Base-by-base conservation (phyloP, 1,140 invertebrate genomes). In the Procambarus virginalis region DNA sequence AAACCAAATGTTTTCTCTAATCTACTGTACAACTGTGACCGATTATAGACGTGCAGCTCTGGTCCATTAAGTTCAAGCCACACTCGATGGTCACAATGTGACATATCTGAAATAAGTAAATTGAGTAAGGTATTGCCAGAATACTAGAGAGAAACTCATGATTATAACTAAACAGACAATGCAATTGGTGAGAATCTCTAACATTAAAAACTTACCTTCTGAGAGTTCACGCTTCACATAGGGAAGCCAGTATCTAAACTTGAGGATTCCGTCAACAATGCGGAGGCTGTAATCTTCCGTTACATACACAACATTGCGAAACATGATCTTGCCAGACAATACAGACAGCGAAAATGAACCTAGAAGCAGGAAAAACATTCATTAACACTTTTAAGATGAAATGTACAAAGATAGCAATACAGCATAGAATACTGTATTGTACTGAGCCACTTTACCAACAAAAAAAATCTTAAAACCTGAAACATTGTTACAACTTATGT, bases 311-410 rank as follows among this genome's bases (percentile, higher is more conserved):
- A 99, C 96, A 95, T 99, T 98, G 92, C 98, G 95, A 94, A 99
- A 99, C 99, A 99, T 99, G 70, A 99, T 97, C 95, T 99, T 99
- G 3, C 99, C 99, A 91, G 98, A 98, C 91, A 99, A 95, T 49
- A 98, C 97, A 94, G 98, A 98, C 64, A 99, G 94, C 2, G 98
- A 98, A 93, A 99, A 96, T 20, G 99, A 99, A 90, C 98, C 98
- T 97, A 93, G 55, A 95, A 95, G 92, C 92, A 92, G 88, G 48
- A 88, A 88, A 64, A 64, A 64, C 4, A 64, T 64, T 64, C 51
- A 55, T 9, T 55, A 34, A 34, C 34, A 34, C 34, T 34, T 34
- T 34, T 34, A 34, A 34, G 34, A 34, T 1, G 34, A 34, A 34
- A 34, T 34, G 34, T 34, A 34, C 34, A 34, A 34, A 34, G 34